These are phyloP conservation scores for Cyaniris semiargus DNA, from an alignment of 2,888 invertebrate genomes.

Conservation along the genomic window DNA sequence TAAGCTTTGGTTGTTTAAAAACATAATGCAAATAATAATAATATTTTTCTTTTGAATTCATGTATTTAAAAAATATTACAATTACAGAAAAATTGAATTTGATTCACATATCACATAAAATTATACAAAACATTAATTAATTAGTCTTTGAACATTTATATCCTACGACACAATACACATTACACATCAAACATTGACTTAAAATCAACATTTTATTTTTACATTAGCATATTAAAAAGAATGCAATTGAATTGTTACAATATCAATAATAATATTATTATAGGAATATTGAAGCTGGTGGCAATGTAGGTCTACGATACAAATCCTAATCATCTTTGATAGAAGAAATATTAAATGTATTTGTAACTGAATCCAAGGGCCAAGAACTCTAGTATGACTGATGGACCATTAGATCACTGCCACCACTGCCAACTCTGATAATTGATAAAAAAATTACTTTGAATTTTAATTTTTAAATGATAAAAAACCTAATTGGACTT, in stretches of 20 bases:
- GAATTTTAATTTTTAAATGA: no score
- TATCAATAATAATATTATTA: not conserved
- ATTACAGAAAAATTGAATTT: constrained; percentile 11
- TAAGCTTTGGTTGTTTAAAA: not conserved
- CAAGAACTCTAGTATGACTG: not conserved
- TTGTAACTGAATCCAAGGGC: not conserved
- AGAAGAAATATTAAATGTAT: not conserved
- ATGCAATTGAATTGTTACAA: not conserved
- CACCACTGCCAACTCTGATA: no score
- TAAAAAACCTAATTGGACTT: not conserved
- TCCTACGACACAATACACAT: not conserved
- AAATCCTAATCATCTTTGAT: no score
- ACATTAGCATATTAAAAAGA: not conserved
- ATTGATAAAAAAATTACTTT: no score
- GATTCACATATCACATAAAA: constrained; percentile 18
- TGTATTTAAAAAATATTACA: constrained; percentile 19
- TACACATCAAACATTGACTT: constrained; percentile 13
- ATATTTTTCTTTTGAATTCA: constrained; percentile 9
- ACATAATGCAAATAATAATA: not conserved
- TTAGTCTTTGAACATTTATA: constrained; percentile 21
- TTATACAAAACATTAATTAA: constrained; percentile 16
- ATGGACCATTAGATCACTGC: no score
- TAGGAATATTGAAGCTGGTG: not conserved
- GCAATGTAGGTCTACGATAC: not conserved
- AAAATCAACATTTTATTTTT: not conserved